A percentile compares a stretch with the other conserved stretches of the same genome.
phyloP scores from a whole-genome alignment of 2,113 vertebrate genomes.

The Cyanoramphus novaezelandiae region DNA sequence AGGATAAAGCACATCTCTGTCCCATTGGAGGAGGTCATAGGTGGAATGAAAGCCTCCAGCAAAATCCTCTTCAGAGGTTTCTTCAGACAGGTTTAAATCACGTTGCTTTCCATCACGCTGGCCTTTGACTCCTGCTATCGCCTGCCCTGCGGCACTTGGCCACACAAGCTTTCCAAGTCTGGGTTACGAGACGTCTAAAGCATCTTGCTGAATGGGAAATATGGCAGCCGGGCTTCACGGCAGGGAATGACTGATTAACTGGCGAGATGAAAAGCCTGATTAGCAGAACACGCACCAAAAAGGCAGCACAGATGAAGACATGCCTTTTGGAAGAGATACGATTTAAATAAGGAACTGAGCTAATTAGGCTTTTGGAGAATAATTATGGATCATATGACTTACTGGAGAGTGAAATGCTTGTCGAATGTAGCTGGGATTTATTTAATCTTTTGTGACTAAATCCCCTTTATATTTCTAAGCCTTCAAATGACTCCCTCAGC shows the following conservation, averaged over 20 bases:
- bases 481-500: slow-evolving; percentile 4
- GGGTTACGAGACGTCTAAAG: not conserved
- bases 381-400: slow-evolving; percentile 2
- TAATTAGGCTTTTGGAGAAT: slow-evolving; percentile 11
- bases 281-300: not conserved
- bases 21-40: slow-evolving; percentile 38
- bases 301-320: not conserved
- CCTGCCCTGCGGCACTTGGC: slow-evolving; percentile 21
- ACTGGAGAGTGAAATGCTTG: not conserved
- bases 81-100: slow-evolving; percentile 50
- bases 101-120: not conserved
- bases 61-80: slow-evolving; percentile 37
- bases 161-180: slow-evolving; percentile 9
- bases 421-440: slow-evolving; percentile 15
- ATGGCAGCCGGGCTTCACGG: not conserved
- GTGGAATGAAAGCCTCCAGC: slow-evolving; percentile 35
- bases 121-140: slow-evolving; percentile 55
- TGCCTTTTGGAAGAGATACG: not conserved
- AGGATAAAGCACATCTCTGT: not conserved
- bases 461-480: slow-evolving; percentile 22
- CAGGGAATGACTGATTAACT: not conserved
- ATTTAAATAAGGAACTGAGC: not conserved
- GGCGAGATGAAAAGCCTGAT: not conserved
- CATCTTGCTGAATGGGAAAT: not conserved
- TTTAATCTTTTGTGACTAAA: slow-evolving; percentile 58